Conservation (phyloP, 2,797 vertebrate genomes). For the Hirundo rustica region DNA sequence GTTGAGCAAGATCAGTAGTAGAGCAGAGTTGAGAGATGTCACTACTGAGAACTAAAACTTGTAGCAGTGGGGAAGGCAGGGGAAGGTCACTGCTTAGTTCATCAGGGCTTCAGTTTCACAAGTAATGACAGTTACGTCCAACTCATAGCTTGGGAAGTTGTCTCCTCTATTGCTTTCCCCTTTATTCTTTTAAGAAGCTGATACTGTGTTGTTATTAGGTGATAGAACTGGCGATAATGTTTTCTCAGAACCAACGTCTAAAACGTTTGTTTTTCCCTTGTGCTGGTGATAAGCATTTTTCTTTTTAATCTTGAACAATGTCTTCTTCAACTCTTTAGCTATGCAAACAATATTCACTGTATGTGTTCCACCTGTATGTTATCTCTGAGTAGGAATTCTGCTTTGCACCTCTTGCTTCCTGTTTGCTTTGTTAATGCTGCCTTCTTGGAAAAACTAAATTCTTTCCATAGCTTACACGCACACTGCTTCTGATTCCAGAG, state of each 20-base stretch:
- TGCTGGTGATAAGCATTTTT: neutral
- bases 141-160: neutral
- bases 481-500: neutral
- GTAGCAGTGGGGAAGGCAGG: neutral
- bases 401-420: neutral
- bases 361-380: accelerated
- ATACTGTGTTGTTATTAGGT: neutral
- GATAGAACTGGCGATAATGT: neutral
- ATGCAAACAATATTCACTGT: neutral
- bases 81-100: neutral
- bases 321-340: neutral
- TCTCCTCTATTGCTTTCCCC: neutral
- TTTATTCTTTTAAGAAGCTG: neutral
- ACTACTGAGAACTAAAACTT: neutral
- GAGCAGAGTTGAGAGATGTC: neutral
- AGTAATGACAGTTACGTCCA: neutral
- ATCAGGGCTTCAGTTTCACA: neutral
- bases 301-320: neutral
- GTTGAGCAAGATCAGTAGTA: neutral
- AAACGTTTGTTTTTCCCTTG: neutral
- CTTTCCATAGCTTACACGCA: accelerated
- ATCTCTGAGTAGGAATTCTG: neutral
- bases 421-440: neutral
- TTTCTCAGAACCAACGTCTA: neutral
- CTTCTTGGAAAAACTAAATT: neutral